phyloP scores from a whole-genome alignment of 2,797 vertebrate genomes.

The Carcharodon carcharias region DNA sequence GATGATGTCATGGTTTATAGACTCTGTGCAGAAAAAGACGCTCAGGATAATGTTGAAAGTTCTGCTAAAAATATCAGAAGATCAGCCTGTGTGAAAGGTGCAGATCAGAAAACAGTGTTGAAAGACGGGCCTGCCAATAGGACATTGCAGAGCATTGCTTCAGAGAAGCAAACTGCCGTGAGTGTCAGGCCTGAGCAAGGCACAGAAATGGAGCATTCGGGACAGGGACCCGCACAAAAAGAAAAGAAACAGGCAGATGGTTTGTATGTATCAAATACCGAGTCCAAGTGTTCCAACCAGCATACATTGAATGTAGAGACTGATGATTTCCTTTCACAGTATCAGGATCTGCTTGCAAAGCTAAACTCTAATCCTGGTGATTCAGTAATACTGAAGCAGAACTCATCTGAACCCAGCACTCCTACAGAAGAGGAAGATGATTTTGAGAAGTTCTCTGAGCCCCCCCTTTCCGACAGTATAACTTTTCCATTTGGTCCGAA shows the following conservation, averaged over 20 bases:
- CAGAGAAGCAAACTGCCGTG: constrained; percentile 46
- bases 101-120: constrained; percentile 40
- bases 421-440: constrained; percentile 61
- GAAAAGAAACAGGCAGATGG: constrained; percentile 14
- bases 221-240: constrained; percentile 36
- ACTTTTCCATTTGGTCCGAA: constrained; percentile 64
- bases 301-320: constrained; percentile 47
- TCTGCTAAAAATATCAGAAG: constrained; percentile 42
- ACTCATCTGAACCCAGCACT: constrained; percentile 49
- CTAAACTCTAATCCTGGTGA: constrained; percentile 59
- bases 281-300: constrained; percentile 47
- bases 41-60: constrained; percentile 48
- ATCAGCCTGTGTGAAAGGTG: constrained; percentile 26
- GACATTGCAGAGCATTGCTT: constrained; percentile 25
- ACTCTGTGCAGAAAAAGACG: constrained; percentile 81
- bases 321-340: constrained; percentile 77
- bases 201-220: constrained; percentile 42
- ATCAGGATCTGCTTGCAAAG: constrained; percentile 79
- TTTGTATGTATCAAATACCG: not conserved
- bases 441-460: constrained; percentile 73
- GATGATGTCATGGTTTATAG: constrained; percentile 90
- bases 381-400: constrained; percentile 48
- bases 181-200: constrained; percentile 45
- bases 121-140: constrained; percentile 54
- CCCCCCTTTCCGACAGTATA: constrained; percentile 66